Evolutionary conservation across 1,140 invertebrate genomes (phyloP).

Genomic region (Heliconius congener): DNA sequence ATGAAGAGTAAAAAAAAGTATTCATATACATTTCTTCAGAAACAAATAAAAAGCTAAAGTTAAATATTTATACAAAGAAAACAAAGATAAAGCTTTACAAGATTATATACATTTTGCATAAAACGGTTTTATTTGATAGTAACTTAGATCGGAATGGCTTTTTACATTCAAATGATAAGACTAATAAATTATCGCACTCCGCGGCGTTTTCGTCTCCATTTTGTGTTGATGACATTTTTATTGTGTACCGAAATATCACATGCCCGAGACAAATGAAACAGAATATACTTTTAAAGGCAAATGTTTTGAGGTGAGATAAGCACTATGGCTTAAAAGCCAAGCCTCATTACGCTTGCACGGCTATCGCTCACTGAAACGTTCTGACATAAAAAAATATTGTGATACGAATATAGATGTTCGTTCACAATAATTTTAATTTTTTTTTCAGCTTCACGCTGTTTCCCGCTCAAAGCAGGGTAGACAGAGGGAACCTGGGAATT

Average conservation of each 20-base stretch:
- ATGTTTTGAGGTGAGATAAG: background rate
- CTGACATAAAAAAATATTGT: background rate
- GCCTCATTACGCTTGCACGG: background rate
- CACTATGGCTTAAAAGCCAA: conserved; percentile 5
- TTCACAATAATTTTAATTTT: background rate
- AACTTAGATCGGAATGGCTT: background rate
- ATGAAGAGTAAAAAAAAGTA: background rate
- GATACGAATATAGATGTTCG: background rate
- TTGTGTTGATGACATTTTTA: conserved; percentile 3
- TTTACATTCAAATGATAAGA: conserved; percentile 6
- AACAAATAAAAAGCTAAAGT: background rate
- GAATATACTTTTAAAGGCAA: background rate
- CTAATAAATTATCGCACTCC: background rate
- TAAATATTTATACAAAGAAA: background rate
- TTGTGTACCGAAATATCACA: background rate
- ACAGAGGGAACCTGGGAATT: no score
- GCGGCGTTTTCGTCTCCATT: conserved; percentile 3
- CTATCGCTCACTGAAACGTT: background rate
- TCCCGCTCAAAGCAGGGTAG: no score
- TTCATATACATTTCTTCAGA: background rate
- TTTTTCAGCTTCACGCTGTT: background rate
- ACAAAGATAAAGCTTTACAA: background rate
- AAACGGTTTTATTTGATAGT: background rate
- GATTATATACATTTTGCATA: background rate
- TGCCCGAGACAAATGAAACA: background rate